Base-by-base conservation (phyloP, 2,797 vertebrate genomes). In the Loris lydekkerianus region DNA sequence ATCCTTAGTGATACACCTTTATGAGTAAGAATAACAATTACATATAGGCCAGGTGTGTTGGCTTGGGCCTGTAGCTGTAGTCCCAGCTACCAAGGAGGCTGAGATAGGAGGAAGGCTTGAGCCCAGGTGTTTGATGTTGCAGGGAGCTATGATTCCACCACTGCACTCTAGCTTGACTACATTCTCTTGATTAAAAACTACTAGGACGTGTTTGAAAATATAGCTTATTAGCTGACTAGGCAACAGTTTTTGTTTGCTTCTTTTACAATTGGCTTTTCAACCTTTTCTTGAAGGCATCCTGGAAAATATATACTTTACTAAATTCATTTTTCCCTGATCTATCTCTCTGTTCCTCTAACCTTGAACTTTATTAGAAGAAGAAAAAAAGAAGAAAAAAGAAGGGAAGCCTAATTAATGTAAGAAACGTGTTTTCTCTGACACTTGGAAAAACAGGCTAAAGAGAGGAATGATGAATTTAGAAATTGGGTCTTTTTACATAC, bases 381-480 rank as follows among this genome's bases (percentile, higher is more conserved):
- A 60, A 67, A 86, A 86, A 76, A 58, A 29, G 65, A 96, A 91
- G 49, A 34, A 34, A 34, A 34, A 34, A 34, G 40, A 86, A 86
- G 43, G 70, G 43, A 86, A 87, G 46, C 0, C 9, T 49, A 85
- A 76, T 49, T 80, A 72, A 80, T 70, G 27, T 72, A 77, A 92
- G 76, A 87, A 91, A 67, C 25, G 25, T 69, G 15, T 93, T 96
- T 95, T 87, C 34, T 56, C 58, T 92, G 76, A 90, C 34, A 83
- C 20, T 80, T 91, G 86, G 49, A 80, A 86, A 95, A 89, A 73
- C 29, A 94, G 43, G 91, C 21, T 37, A 82, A 96, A 81, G n/a
- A 88, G 88, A 77, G 78, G 27, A 96, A 95, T 21, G 76, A 60
- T 75, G 43, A 83, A 95, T 91, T 95, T 94, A 85, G 84, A 95